Base-by-base conservation (phyloP, 2,888 invertebrate genomes). In the Fabriciana adippe region DNA sequence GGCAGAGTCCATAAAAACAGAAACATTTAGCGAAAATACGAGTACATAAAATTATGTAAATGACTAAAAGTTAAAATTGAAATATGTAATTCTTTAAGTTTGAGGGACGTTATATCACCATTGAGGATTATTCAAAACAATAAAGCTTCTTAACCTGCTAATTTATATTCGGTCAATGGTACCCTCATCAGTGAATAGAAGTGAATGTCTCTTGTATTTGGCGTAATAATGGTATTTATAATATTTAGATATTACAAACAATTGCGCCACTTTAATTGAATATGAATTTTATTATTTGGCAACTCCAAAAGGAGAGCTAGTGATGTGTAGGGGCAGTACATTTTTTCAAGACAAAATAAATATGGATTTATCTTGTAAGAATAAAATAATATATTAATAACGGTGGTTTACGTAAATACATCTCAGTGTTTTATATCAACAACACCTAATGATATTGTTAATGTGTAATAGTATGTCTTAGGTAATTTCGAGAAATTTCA, bases 281-380 rank as follows among this genome's bases (percentile, higher is more conserved):
- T 76, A 76, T 73, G 67, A 73, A 73, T 79, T 82, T 81, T 80
- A 72, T 73, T 70, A 77, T 66, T 75, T 81, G 81, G 86, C 81
- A 85, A 83, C 83, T 83, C 77, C 73, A 72, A 50, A 41, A 31
- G 31, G 15, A n/a, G 16, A 16, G 31, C 21, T 75, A 72, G 73
- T 64, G 63, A 78, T 80, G 82, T 74, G 78, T 31, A 18, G 3
- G 1, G 26, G 31, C 8, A 50, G 15, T n/a, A 21, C 4, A 26
- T 53, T 53, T 53, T 53, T 53, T 21, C 16, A 16, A 1, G 4
- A 1, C 5, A 26, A 3, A 53, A 21, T 26, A 5, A 26, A 41
- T 41, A 41, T 41, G 35, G 35, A 11, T 41, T 11, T 11, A 41
- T 41, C 8, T 41, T 11, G 35, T 41, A 41, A 41, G 2, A 41